Conservation (phyloP, 2,888 invertebrate species). For the Iphiclides podalirius region DNA sequence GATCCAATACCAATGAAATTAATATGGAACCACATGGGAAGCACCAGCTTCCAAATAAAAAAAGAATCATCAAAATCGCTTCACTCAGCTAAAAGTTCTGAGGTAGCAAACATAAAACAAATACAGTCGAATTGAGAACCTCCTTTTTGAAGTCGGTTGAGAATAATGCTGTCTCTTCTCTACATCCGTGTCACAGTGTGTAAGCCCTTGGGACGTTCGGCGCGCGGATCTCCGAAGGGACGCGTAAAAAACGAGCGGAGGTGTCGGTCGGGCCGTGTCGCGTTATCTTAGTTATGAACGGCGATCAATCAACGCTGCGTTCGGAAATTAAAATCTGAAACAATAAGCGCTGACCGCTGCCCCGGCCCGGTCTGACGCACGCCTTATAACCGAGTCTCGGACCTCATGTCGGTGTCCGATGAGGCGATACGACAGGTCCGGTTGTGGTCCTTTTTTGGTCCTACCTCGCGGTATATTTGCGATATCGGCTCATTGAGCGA, state of each 20-base stretch:
- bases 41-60: too few relatives aligned
- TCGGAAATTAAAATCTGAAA: slow-evolving; percentile 59
- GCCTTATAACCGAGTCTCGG: slow-evolving; percentile 35
- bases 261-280: slow-evolving; percentile 61
- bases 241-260: slow-evolving; percentile 34
- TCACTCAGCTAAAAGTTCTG: too few relatives aligned
- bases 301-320: slow-evolving; percentile 64
- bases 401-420: slow-evolving; percentile 17
- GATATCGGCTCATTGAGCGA: not conserved
- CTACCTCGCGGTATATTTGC: not conserved
- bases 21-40: too few relatives aligned
- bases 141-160: too few relatives aligned
- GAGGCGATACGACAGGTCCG: slow-evolving; percentile 10
- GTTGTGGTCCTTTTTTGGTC: not conserved
- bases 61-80: too few relatives aligned
- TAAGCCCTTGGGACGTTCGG: too few relatives aligned
- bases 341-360: slow-evolving; percentile 44
- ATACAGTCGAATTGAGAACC: too few relatives aligned
- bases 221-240: slow-evolving; percentile 5
- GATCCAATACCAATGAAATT: too few relatives aligned
- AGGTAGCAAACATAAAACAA: too few relatives aligned
- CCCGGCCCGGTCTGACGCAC: slow-evolving; percentile 38
- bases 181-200: too few relatives aligned
- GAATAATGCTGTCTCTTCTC: too few relatives aligned
- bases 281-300: slow-evolving; percentile 59